These are phyloP conservation scores for Octopus sinensis DNA, from an alignment of 1,140 invertebrate genomes.

Conservation along the genomic window DNA sequence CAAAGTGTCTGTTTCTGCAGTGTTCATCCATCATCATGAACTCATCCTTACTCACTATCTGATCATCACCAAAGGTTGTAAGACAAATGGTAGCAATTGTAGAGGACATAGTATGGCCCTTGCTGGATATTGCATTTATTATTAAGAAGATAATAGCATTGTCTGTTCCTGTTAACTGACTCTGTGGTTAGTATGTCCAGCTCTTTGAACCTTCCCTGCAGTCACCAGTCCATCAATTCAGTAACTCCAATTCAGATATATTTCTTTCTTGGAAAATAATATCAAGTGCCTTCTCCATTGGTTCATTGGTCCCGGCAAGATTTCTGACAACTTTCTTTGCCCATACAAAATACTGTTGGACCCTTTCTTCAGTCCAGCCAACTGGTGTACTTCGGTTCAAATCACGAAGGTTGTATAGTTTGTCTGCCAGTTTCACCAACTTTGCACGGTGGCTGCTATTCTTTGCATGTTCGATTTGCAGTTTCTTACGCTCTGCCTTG, in stretches of 20 bases:
- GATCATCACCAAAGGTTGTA: too few species aligned
- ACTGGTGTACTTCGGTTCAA: constrained; percentile 64
- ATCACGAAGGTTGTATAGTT: constrained; percentile 82
- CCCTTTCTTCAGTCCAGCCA: constrained; percentile 65
- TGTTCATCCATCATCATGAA: too few species aligned
- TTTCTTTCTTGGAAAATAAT: constrained; percentile 55
- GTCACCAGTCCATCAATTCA: neutral
- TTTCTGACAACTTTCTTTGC: constrained; percentile 69
- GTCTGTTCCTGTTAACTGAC: constrained; percentile 13
- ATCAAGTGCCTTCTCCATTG: constrained; percentile 67
- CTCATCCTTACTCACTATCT: too few species aligned
- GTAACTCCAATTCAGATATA: constrained; percentile 15
- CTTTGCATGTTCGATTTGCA: constrained; percentile 70
- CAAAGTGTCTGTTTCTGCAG: too few species aligned
- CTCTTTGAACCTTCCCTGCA: neutral
- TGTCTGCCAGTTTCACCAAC: constrained; percentile 80
- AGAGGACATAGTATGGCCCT: too few species aligned
- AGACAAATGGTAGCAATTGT: too few species aligned
- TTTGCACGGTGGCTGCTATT: constrained; percentile 67
- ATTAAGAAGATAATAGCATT: neutral
- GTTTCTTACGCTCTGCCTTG: constrained; percentile 67
- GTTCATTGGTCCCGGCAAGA: constrained; percentile 67
- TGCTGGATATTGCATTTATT: neutral
- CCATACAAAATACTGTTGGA: constrained; percentile 73
- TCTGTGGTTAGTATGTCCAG: constrained; percentile 15